phyloP scores from a whole-genome alignment of 2,797 vertebrate species.

The Tolypeutes matacus region DNA sequence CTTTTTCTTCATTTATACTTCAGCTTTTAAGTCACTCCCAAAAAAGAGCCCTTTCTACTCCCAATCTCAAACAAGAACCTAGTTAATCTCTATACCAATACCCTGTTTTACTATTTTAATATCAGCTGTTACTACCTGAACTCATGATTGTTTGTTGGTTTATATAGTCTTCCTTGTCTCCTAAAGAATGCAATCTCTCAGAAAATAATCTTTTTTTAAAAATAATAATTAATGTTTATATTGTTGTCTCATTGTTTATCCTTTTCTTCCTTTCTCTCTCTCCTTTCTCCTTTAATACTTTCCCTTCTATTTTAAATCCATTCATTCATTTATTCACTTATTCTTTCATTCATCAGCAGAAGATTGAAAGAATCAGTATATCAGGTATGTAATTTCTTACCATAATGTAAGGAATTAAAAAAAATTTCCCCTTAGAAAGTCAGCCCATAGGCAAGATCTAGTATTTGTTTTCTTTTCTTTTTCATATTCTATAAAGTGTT shows the following conservation, averaged over 20 bases:
- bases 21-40: neutral
- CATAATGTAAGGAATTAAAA: neutral
- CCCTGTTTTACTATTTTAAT: neutral
- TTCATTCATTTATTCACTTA: neutral
- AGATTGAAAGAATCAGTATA: neutral
- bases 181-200: neutral
- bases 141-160: neutral
- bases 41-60: too few species aligned
- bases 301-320: neutral
- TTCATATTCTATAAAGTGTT: too few species aligned
- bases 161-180: neutral
- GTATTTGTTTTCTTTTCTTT: slow-evolving; percentile 4
- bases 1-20: neutral
- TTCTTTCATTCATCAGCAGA: neutral
- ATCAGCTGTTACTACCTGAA: neutral
- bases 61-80: neutral
- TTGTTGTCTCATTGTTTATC: neutral
- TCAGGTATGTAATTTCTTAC: slow-evolving; percentile 8
- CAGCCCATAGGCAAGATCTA: neutral
- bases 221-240: neutral
- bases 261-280: neutral
- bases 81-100: neutral
- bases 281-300: neutral
- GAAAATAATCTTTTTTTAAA: too few species aligned
- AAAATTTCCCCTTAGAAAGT: neutral